A percentile compares a stretch with the other conserved stretches of the same genome.
These are phyloP conservation scores for Heliconius himera DNA, from an alignment of 1,140 invertebrate species.

Conservation along the genomic window DNA sequence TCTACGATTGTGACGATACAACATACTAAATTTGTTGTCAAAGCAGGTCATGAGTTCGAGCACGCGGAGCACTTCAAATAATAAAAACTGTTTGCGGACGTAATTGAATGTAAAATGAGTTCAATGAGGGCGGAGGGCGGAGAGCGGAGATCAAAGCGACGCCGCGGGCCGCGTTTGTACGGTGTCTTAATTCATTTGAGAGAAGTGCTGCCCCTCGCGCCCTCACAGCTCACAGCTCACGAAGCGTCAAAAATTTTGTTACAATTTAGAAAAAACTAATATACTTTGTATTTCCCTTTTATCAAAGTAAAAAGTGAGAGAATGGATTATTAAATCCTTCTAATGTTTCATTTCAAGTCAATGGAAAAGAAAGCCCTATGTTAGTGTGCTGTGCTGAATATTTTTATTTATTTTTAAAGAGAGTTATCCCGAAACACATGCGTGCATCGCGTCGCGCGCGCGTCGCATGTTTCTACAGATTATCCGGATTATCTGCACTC, in stretches of 20 bases:
- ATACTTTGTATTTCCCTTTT: not conserved
- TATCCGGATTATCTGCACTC: slow-evolving; percentile 29
- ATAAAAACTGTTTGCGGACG: slow-evolving; percentile 42
- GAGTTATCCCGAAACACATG: not conserved
- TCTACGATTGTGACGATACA: not conserved
- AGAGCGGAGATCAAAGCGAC: slow-evolving; percentile 34
- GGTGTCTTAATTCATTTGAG: slow-evolving; percentile 46
- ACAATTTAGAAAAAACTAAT: not conserved
- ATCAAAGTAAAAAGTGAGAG: not conserved
- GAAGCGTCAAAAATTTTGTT: not conserved
- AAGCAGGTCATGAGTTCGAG: not conserved
- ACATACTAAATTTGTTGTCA: not conserved
- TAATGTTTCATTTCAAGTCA: not conserved
- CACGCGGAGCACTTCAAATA: slow-evolving; percentile 16
- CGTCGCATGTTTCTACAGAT: slow-evolving; percentile 13
- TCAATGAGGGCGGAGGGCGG: slow-evolving; percentile 30
- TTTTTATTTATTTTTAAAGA: not conserved
- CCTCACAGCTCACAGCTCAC: not conserved
- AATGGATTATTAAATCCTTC: not conserved
- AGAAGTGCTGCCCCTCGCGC: slow-evolving; percentile 18
- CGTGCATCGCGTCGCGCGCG: slow-evolving; percentile 12
- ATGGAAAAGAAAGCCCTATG: not conserved
- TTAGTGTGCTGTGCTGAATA: not conserved
- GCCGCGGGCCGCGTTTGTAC: slow-evolving; percentile 34
- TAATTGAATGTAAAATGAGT: slow-evolving; percentile 50